Evolutionary conservation across 1,140 invertebrate genomes (phyloP), one percentile per base, ranked within the genome.

Genomic region (Drosophila serrata): DNA sequence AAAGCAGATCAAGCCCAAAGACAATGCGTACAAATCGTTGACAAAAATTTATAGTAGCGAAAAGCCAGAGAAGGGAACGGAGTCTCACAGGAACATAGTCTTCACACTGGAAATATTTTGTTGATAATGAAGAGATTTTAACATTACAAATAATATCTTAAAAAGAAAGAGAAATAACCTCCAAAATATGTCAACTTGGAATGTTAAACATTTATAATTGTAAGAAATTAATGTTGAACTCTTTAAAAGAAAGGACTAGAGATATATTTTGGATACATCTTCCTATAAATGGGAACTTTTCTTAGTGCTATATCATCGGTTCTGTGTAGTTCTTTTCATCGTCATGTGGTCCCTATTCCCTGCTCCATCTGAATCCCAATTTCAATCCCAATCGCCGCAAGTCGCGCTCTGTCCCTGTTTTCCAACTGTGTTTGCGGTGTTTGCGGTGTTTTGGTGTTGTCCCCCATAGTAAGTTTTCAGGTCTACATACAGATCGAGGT

Each of bases 11-110:
- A 53, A 33, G 49, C 46, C 63, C 31, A 1, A 67, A 84, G 81
- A 91, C 82, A 91, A 91, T 91, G 88, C 88, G 88, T 91, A 91
- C 87, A 91, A 91, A 91, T 91, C 88, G 88, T 85, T 91, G 84
- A 91, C 88, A 91, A 91, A 91, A 91, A 91, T 85, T 84, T 91
- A 91, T 91, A 84, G 88, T 91, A 91, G 88, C 88, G 74, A 78
- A 80, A 65, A 43, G 65, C 12, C 22, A 55, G 48, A 33, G 31
- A 15, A 4, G 43, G 15, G 31, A 45, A 33, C 43, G 37, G 6
- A 15, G 48, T 31, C 29, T 8, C 7, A 2, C 19, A 15, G 56
- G 17, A 53, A 15, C 39, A 42, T 6, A 3, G 61, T 31, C 24
- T 35, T 9, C 7, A 8, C 27, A 40, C 1, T 0, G 19, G 31